Evolutionary conservation across 2,888 invertebrate genomes (phyloP).

Genomic region (Eristalinus aeneus): DNA sequence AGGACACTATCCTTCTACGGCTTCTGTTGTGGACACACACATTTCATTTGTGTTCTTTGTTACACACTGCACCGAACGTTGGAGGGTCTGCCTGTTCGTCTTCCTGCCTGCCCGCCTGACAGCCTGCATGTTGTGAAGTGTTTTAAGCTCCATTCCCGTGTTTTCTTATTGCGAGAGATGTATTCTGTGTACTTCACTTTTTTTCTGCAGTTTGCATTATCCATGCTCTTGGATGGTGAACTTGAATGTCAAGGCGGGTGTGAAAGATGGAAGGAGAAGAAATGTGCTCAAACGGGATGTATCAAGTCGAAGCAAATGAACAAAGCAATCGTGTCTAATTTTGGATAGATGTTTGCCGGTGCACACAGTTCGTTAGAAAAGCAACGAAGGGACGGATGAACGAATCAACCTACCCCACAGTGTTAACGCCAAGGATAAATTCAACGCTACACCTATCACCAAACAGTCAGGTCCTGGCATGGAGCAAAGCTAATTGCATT

Average conservation of each 20-base stretch:
- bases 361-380: constrained; percentile 31
- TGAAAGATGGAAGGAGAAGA: not conserved
- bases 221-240: not conserved
- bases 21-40: constrained; percentile 30
- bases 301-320: not conserved
- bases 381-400: constrained; percentile 13
- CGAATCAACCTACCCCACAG: constrained; percentile 22
- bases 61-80: not conserved
- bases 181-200: constrained; percentile 3
- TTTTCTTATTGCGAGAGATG: constrained; percentile 38
- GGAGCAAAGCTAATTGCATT: constrained; percentile 58
- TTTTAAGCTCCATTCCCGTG: constrained; percentile 47
- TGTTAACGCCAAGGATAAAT: constrained; percentile 60
- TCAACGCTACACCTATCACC: constrained; percentile 65
- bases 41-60: constrained; percentile 41
- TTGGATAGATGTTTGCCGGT: constrained; percentile 15
- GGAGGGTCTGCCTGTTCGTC: constrained; percentile 18
- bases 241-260: constrained; percentile 48
- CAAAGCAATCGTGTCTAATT: constrained; percentile 31
- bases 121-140: constrained; percentile 60
- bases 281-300: constrained; percentile 2
- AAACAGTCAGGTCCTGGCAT: constrained; percentile 33
- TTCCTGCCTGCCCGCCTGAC: not conserved
- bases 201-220: not conserved
- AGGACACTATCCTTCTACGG: constrained; percentile 46